These are phyloP conservation scores for Proteles cristata DNA, from an alignment of 2,113 vertebrate species.

Conservation along the genomic window DNA sequence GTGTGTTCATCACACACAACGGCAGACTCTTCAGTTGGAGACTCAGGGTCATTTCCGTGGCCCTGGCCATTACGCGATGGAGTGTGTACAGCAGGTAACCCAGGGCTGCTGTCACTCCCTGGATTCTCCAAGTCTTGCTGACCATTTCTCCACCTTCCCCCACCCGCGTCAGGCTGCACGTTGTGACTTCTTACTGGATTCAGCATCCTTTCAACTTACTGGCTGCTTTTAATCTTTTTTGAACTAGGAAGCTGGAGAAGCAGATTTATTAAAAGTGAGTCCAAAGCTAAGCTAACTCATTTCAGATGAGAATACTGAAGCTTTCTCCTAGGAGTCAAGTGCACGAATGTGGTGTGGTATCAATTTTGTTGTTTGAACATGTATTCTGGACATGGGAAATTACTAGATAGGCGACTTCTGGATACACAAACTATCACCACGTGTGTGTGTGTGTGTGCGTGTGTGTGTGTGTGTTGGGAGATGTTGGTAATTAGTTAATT, in stretches of 20 bases:
- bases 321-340: not conserved
- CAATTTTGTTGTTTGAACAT: slow-evolving; percentile 10
- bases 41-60: not conserved
- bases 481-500: not conserved
- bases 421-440: not conserved
- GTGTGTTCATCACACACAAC: not conserved
- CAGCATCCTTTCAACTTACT: not conserved
- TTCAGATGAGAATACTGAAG: not conserved
- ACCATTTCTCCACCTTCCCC: not conserved
- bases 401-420: not conserved
- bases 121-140: not conserved
- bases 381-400: not conserved
- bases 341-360: not conserved
- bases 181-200: not conserved
- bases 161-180: not conserved
- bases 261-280: slow-evolving; percentile 32
- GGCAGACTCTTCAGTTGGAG: not conserved
- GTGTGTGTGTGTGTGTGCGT: not conserved
- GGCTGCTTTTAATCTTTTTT: slow-evolving; percentile 41
- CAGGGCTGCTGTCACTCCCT: not conserved
- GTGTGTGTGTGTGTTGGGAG: no score
- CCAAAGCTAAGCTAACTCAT: slow-evolving; percentile 5
- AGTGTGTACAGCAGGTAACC: not conserved
- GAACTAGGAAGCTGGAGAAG: slow-evolving; percentile 5
- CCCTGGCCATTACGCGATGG: not conserved